Conservation (phyloP, 2,113 vertebrate species). For the Cnemophilus loriae region DNA sequence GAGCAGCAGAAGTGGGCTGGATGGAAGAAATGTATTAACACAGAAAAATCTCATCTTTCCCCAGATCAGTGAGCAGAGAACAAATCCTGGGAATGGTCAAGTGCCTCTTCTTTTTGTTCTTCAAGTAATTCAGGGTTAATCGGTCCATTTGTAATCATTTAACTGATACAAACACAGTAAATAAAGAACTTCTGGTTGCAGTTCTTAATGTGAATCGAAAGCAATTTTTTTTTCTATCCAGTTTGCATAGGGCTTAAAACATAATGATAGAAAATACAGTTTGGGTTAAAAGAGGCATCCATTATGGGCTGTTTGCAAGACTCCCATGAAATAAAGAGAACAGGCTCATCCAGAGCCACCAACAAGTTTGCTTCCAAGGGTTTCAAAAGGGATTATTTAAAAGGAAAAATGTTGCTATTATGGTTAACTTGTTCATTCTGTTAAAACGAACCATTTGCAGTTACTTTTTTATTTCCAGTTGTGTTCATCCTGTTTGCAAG, state of each 20-base stretch:
- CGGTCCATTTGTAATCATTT: not conserved
- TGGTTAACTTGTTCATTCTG: not conserved
- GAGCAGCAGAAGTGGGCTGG: not conserved
- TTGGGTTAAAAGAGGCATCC: not conserved
- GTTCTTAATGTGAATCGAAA: not conserved
- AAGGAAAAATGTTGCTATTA: not conserved
- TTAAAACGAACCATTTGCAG: not conserved
- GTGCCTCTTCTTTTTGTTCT: not conserved
- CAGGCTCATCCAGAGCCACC: not conserved
- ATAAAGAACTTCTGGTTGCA: not conserved
- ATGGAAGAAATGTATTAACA: not conserved
- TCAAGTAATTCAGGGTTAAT: not conserved
- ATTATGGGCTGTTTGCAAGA: not conserved
- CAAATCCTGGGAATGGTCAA: not conserved
- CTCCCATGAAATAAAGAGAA: not conserved
- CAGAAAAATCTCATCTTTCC: not conserved
- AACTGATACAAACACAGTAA: not conserved
- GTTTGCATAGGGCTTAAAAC: not conserved
- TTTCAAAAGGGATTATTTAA: not conserved
- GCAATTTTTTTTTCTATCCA: not conserved
- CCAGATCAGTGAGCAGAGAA: not conserved
- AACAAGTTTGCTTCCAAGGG: not conserved
- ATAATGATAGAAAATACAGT: not conserved
- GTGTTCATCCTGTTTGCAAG: not conserved
- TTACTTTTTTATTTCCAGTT: not conserved